phyloP scores from a whole-genome alignment of 2,797 vertebrate species.

The Vespertilio murinus region DNA sequence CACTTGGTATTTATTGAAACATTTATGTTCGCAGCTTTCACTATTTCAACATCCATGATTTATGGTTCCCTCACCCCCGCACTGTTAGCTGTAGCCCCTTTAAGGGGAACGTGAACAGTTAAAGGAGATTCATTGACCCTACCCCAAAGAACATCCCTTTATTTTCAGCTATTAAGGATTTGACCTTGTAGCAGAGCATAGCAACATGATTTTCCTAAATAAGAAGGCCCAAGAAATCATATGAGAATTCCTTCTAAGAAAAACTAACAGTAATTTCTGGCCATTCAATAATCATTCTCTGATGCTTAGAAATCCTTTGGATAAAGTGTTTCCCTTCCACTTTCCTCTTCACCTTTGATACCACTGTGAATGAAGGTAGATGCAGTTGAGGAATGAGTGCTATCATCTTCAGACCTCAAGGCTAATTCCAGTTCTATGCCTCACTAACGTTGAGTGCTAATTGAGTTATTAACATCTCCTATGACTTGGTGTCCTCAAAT shows the following conservation, averaged over 20 bases:
- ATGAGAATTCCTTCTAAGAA: neutral
- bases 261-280: neutral
- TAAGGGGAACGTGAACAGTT: neutral
- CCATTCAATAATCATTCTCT: neutral
- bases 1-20: slow-evolving; percentile 57
- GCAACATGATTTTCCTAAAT: neutral
- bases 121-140: slow-evolving; percentile 29
- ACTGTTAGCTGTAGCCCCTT: neutral
- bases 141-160: neutral
- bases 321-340: neutral
- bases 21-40: slow-evolving; percentile 16
- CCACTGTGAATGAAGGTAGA: neutral
- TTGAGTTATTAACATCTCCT: neutral
- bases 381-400: neutral
- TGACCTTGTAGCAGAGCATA: neutral
- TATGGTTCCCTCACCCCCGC: slow-evolving; percentile 6
- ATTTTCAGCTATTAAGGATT: neutral
- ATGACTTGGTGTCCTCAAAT: neutral
- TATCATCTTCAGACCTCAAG: neutral
- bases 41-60: slow-evolving; percentile 32
- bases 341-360: neutral
- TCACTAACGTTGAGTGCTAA: neutral
- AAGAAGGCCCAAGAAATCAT: neutral
- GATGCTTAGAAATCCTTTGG: neutral
- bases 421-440: neutral